Conservation (phyloP, 2,797 vertebrate genomes). For the Delichon dasypus region DNA sequence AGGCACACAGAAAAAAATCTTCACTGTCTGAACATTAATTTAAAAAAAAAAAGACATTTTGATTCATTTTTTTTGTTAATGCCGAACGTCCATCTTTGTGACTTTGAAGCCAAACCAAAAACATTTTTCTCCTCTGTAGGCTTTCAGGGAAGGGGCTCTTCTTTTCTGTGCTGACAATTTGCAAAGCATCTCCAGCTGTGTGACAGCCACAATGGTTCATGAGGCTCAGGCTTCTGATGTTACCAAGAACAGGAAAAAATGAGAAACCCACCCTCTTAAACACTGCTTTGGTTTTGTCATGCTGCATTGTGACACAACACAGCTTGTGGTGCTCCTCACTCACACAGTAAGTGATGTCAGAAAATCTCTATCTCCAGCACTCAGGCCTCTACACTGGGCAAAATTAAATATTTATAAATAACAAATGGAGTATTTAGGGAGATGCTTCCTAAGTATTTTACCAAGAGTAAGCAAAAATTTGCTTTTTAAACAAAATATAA, state of each 20-base stretch:
- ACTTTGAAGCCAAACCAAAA: neutral
- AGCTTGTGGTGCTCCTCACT: neutral
- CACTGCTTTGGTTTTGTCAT: neutral
- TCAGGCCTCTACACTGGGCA: neutral
- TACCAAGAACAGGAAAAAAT: neutral
- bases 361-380: neutral
- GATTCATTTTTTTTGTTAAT: neutral
- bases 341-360: neutral
- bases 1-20: rapidly evolving
- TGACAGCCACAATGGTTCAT: neutral
- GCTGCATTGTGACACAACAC: neutral
- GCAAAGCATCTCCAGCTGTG: neutral
- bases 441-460: neutral
- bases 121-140: neutral
- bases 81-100: rapidly evolving
- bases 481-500: neutral
- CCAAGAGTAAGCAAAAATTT: neutral
- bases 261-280: neutral
- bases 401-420: neutral
- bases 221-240: neutral
- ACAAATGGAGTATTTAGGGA: neutral
- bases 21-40: neutral
- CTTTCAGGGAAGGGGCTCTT: neutral
- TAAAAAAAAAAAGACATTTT: neutral
- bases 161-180: neutral